Evolutionary conservation across 2,888 invertebrate species (phyloP).

Genomic region (Branchellion lobata): DNA sequence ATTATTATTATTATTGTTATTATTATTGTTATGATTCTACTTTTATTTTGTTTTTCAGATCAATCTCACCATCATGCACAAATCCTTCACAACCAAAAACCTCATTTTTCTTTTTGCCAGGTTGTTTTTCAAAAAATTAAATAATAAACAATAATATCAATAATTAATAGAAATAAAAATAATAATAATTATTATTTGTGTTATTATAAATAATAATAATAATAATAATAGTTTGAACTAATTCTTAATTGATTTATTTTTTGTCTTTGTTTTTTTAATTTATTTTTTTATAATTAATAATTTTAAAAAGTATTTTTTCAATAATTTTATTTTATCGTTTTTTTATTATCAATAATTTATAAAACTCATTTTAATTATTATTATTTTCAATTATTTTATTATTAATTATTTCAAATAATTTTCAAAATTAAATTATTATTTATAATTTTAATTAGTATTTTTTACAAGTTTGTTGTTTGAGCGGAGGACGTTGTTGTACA

Average conservation of each 20-base stretch:
- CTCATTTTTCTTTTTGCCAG: slow-evolving; percentile 1
- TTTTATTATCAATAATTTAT: too few species aligned
- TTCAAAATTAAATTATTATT: background rate
- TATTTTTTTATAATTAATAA: too few species aligned
- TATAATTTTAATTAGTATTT: background rate
- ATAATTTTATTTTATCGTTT: too few species aligned
- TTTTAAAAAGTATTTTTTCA: too few species aligned
- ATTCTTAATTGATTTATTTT: too few species aligned
- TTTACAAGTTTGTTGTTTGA: slow-evolving; percentile 85
- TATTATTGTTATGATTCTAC: background rate
- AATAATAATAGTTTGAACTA: background rate
- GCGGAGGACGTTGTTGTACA: slow-evolving; percentile 86
- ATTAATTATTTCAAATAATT: background rate
- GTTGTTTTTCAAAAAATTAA: too few species aligned
- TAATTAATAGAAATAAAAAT: background rate
- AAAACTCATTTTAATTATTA: too few species aligned
- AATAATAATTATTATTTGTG: background rate
- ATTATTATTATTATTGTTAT: background rate
- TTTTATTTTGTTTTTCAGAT: background rate
- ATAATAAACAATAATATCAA: too few species aligned
- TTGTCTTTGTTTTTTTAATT: too few species aligned
- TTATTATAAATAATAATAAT: background rate
- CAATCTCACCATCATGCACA: slow-evolving; percentile 4
- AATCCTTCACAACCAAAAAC: background rate
- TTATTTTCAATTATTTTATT: too few species aligned